A percentile compares a stretch with the other conserved stretches of the same genome.
phyloP scores from a whole-genome alignment of 2,797 vertebrate species.

The Spinus olivaceus region DNA sequence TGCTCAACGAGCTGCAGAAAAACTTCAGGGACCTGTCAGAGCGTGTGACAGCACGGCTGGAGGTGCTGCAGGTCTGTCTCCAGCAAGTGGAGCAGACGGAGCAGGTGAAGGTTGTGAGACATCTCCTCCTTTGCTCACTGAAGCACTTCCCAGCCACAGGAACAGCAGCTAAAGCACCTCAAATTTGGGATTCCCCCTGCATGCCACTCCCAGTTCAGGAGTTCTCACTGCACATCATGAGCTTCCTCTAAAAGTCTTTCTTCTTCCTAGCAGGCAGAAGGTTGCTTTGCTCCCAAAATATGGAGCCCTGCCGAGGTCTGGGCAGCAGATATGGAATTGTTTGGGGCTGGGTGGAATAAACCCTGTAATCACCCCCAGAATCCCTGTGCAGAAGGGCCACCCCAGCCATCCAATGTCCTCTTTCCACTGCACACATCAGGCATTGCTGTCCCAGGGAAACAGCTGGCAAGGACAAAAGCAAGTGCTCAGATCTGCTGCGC shows the following conservation, averaged over 20 bases:
- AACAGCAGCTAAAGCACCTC: neutral
- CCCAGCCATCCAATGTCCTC: neutral
- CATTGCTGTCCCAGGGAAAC: neutral
- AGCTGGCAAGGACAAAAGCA: neutral
- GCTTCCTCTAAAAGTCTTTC: neutral
- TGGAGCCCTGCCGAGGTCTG: neutral
- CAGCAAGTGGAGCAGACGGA: conserved; percentile 67
- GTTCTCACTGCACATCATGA: neutral
- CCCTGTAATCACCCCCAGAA: neutral
- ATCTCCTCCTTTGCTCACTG: conserved; percentile 16
- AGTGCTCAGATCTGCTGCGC: neutral
- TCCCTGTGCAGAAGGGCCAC: neutral
- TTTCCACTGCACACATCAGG: neutral
- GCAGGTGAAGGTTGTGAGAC: conserved; percentile 67
- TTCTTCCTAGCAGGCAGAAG: neutral
- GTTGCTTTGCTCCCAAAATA: neutral
- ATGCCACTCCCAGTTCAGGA: neutral
- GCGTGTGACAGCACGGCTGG: conserved; percentile 69
- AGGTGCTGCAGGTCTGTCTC: conserved; percentile 78
- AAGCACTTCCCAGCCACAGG: neutral
- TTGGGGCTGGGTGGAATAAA: neutral
- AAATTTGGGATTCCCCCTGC: neutral
- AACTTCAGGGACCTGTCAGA: conserved; percentile 82
- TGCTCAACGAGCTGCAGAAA: conserved; percentile 87
- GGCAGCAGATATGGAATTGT: neutral